Base-by-base conservation (phyloP, 2,113 vertebrate species). In the Struthio camelus region DNA sequence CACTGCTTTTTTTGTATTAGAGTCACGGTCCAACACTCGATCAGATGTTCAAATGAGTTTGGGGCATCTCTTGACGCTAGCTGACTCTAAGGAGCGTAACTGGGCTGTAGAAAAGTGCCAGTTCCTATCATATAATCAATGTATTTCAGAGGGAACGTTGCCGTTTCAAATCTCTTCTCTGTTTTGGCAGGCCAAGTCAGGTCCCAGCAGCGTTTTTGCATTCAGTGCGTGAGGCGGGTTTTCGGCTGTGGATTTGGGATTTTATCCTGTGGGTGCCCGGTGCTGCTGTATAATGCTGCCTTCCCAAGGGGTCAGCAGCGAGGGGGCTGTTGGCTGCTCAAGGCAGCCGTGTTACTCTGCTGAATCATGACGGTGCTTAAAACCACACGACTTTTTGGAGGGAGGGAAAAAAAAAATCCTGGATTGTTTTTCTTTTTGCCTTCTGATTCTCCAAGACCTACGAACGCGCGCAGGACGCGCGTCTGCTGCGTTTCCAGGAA, bases 151-250 rank as follows among this genome's bases (percentile, higher is more conserved):
- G 23, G 34, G 89, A 53, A 73, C 51, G 18, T 34, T 5, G 4
- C 40, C 54, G 62, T 44, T 65, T 81, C 59, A 48, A 38, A 36
- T 48, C 34, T 79, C 24, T 89, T 76, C 13, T 77, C 50, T 85
- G 14, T 38, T 64, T 24, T 54, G 58, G 53, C 75, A 69, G 67
- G 24, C 0, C 0, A n/a, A 25, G 25, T 0, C 0, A 67, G 36
- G 59, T 67, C 23, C 82, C 91, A 17, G 77, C 71, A 80, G 44
- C 2, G 0, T 42, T 70, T 87, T 58, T 85, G 79, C 48, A 3
- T 56, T 96, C 80, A n/a, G n/a, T n/a, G n/a, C n/a, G n/a, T n/a
- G n/a, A n/a, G n/a, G n/a, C n/a, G n/a, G n/a, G n/a, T n/a, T n/a
- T n/a, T n/a, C n/a, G n/a, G n/a, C n/a, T n/a, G n/a, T 3, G 27